These are phyloP conservation scores for Siphonodentalium dalli DNA, from an alignment of 2,888 invertebrate genomes.

Conservation along the genomic window DNA sequence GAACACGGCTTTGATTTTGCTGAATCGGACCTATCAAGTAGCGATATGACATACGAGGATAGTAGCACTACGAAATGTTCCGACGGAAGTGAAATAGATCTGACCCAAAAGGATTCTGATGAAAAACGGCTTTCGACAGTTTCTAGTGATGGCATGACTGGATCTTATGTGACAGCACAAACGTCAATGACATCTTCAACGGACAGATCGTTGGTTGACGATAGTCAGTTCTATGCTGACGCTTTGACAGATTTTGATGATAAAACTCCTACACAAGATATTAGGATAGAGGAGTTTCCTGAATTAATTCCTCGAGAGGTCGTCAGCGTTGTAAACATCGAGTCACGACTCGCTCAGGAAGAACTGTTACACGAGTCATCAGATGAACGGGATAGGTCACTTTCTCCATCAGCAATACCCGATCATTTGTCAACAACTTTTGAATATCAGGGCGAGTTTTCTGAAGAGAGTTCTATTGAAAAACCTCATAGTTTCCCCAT, in stretches of 20 bases:
- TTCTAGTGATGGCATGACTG: too few relatives aligned
- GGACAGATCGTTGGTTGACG: conserved; percentile 6
- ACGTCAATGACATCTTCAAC: conserved; percentile 26
- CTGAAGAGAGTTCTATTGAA: conserved; percentile 31
- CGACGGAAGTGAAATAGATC: too few relatives aligned
- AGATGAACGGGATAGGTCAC: conserved; percentile 52
- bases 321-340: conserved; percentile 46
- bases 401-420: conserved; percentile 56
- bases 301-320: conserved; percentile 6
- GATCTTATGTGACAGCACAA: conserved; percentile 31
- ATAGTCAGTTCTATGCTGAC: conserved; percentile 17
- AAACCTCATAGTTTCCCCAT: conserved; percentile 41
- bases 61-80: too few relatives aligned
- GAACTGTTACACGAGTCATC: conserved; percentile 49
- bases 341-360: conserved; percentile 51
- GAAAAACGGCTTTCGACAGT: too few relatives aligned
- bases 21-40: too few relatives aligned
- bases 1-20: too few relatives aligned
- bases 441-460: conserved; percentile 43
- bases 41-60: too few relatives aligned
- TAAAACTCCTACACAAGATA: conserved; percentile 15
- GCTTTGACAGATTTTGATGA: conserved; percentile 17
- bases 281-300: conserved; percentile 8
- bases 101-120: too few relatives aligned
- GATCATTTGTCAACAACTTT: conserved; percentile 49